A percentile compares a stretch with the other conserved stretches of the same genome.
These are phyloP conservation scores for Pristis pectinata DNA, from an alignment of 2,797 vertebrate species.

Conservation along the genomic window DNA sequence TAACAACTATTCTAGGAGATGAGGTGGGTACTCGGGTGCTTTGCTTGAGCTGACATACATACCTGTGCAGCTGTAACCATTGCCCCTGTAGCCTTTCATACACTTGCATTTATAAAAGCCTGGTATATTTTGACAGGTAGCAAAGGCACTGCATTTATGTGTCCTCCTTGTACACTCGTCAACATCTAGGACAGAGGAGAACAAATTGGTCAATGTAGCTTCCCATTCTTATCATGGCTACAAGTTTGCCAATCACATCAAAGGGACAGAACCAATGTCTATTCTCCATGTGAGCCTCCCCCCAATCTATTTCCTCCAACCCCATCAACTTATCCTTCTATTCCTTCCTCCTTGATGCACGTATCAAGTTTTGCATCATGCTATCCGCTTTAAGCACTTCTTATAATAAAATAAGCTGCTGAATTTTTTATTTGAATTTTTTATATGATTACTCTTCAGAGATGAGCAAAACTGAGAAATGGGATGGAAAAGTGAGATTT, in stretches of 20 bases:
- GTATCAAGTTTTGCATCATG: background rate
- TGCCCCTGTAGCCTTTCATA: constrained; percentile 77
- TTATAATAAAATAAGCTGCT: background rate
- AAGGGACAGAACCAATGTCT: too few relatives aligned
- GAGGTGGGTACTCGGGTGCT: background rate
- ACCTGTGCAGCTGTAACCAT: constrained; percentile 81
- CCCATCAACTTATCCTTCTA: background rate
- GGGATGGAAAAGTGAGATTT: too few relatives aligned
- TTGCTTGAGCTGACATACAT: constrained; percentile 50
- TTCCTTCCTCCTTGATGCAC: background rate
- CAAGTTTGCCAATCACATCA: background rate
- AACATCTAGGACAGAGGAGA: constrained; percentile 66
- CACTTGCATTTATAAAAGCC: constrained; percentile 97
- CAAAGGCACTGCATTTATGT: constrained; percentile 72
- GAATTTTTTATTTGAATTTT: background rate
- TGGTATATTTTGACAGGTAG: constrained; percentile 82
- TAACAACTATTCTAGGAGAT: background rate
- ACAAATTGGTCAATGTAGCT: background rate
- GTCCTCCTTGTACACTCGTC: constrained; percentile 80
- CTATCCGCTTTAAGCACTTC: background rate
- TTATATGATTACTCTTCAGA: too few relatives aligned
- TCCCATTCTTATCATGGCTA: background rate
- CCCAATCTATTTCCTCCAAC: background rate
- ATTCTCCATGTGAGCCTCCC: background rate
- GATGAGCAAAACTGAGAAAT: too few relatives aligned